These are phyloP conservation scores for Trogon surrucura DNA, from an alignment of 2,113 vertebrate genomes.

Conservation along the genomic window DNA sequence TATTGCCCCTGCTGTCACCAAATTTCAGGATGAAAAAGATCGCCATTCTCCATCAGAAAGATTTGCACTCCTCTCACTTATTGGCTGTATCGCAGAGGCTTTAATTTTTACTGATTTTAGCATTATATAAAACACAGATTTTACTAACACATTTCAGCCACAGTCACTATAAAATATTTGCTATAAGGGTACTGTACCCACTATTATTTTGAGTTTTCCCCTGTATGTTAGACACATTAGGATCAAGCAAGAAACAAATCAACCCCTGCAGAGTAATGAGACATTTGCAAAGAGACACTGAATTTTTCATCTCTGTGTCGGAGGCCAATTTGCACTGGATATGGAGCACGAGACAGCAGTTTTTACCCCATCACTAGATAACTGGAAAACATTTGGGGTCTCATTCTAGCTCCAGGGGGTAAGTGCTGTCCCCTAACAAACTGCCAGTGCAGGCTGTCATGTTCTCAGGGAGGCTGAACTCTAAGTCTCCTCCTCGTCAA, in stretches of 20 bases:
- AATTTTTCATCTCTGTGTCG: not conserved
- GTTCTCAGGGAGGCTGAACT: not conserved
- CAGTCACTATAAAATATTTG: not conserved
- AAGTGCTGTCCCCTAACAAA: not conserved
- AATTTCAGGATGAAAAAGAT: not conserved
- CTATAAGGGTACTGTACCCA: not conserved
- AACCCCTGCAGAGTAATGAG: not conserved
- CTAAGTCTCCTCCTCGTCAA: not conserved
- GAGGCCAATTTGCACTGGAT: not conserved
- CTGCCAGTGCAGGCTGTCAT: not conserved
- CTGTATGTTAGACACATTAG: not conserved
- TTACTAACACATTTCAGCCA: not conserved
- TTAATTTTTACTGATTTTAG: not conserved
- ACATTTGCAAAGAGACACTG: not conserved
- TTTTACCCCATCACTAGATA: not conserved
- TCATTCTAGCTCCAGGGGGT: not conserved
- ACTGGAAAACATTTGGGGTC: not conserved
- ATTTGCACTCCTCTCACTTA: not conserved
- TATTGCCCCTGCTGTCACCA: not conserved
- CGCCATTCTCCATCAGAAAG: not conserved
- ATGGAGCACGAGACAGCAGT: fast-evolving
- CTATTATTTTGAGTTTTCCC: not conserved
- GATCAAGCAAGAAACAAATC: not conserved
- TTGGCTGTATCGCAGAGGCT: not conserved
- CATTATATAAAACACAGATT: not conserved